Evolutionary conservation across 2,113 vertebrate species (phyloP).

Genomic region (Lutjanus erythropterus): DNA sequence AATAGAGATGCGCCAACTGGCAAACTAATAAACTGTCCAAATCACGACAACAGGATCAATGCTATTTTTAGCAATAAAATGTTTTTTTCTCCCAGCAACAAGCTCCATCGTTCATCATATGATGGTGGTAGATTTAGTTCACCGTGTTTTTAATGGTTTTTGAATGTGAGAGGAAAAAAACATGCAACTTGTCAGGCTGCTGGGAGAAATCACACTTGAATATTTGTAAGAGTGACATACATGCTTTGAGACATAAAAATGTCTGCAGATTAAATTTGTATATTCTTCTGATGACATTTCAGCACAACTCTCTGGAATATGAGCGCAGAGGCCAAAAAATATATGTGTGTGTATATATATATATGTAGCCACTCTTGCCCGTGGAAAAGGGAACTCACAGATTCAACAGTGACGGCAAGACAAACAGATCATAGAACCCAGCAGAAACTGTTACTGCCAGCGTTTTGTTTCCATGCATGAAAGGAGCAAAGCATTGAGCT

Average conservation of each 20-base stretch:
- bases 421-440: slow-evolving; percentile 80
- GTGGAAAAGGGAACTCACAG: slow-evolving; percentile 25
- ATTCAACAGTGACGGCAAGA: slow-evolving; percentile 55
- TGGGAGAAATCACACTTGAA: not conserved
- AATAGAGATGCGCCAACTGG: slow-evolving; percentile 62
- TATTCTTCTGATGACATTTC: not conserved
- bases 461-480: slow-evolving; percentile 76
- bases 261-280: not conserved
- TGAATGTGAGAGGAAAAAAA: not conserved
- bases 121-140: not conserved
- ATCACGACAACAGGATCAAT: not conserved
- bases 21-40: slow-evolving; percentile 49
- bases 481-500: slow-evolving; percentile 75
- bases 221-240: not conserved
- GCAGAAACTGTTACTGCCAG: slow-evolving; percentile 79
- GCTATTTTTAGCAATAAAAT: not conserved
- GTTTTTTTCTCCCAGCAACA: not conserved
- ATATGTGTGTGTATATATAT: not conserved
- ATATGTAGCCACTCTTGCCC: not conserved
- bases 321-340: not conserved
- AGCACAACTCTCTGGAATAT: not conserved
- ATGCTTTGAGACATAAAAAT: not conserved
- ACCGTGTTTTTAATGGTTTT: not conserved
- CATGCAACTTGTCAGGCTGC: not conserved
- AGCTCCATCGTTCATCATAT: not conserved